Evolutionary conservation across 2,797 vertebrate genomes (phyloP).

Genomic region (Toxotes lorentzi): DNA sequence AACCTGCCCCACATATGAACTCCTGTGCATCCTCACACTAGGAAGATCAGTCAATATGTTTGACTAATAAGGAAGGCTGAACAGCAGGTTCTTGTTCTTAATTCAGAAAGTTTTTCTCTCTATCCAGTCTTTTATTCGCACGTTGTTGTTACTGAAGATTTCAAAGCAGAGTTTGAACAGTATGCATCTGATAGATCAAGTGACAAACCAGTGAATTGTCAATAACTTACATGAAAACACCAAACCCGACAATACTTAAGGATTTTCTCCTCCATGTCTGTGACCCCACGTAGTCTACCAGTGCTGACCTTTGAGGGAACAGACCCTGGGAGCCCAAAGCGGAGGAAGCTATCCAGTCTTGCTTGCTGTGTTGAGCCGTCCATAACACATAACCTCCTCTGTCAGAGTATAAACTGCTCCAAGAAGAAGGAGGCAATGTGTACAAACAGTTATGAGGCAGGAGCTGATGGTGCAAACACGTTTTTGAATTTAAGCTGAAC

Average conservation of each 20-base stretch:
- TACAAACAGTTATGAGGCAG: too few relatives aligned
- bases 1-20: conserved; percentile 29
- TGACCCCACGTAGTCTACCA: too few relatives aligned
- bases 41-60: conserved; percentile 19
- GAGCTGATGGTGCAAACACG: too few relatives aligned
- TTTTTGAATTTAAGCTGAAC: too few relatives aligned
- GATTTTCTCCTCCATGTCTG: not conserved
- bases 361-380: too few relatives aligned
- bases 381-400: too few relatives aligned
- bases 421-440: too few relatives aligned
- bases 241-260: not conserved
- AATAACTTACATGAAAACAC: not conserved
- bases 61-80: conserved; percentile 29
- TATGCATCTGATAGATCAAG: not conserved
- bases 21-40: conserved; percentile 25
- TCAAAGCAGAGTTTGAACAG: conserved; percentile 8
- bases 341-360: too few relatives aligned
- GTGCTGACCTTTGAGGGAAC: too few relatives aligned
- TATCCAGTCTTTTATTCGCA: not conserved
- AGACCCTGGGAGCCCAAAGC: too few relatives aligned
- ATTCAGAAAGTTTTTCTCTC: conserved; percentile 17
- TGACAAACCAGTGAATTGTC: not conserved
- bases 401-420: too few relatives aligned
- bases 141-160: not conserved
- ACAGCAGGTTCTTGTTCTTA: conserved; percentile 18